Evolutionary conservation across 2,113 vertebrate genomes (phyloP).

Genomic region (Trogon melanurus): DNA sequence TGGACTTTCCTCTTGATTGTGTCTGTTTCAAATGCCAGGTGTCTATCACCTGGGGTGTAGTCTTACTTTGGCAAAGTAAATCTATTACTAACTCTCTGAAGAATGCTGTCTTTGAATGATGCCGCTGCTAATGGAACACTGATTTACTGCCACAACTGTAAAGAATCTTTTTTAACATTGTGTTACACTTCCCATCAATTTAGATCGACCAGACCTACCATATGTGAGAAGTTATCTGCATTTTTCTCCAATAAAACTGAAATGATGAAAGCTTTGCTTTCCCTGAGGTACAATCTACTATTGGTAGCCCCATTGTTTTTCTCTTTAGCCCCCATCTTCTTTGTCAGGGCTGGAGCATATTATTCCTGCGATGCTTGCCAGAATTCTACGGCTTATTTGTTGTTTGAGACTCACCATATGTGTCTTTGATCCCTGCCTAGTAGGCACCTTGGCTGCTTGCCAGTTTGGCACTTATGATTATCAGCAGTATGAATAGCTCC

Average conservation of each 20-base stretch:
- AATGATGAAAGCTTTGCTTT: conserved; percentile 73
- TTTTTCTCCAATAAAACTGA: conserved; percentile 71
- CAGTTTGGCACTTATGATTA: conserved; percentile 65
- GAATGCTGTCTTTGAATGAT: conserved; percentile 63
- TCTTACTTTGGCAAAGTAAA: conserved; percentile 62
- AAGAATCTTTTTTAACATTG: conserved; percentile 66
- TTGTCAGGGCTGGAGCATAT: conserved; percentile 65
- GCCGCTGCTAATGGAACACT: conserved; percentile 58
- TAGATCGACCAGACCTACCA: conserved; percentile 72
- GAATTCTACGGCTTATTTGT: conserved; percentile 71
- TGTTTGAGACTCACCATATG: conserved; percentile 74
- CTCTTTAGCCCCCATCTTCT: conserved; percentile 42
- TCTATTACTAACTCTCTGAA: conserved; percentile 68
- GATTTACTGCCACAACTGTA: conserved; percentile 67
- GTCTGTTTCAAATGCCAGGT: conserved; percentile 63
- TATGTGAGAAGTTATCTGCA: conserved; percentile 75
- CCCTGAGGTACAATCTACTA: conserved; percentile 55
- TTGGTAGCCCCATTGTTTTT: conserved; percentile 53
- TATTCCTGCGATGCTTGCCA: conserved; percentile 61
- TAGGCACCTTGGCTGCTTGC: conserved; percentile 66
- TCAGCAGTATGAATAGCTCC: conserved; percentile 64
- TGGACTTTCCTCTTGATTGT: conserved; percentile 50
- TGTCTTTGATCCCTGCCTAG: conserved; percentile 73
- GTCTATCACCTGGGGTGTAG: conserved; percentile 62
- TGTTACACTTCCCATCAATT: conserved; percentile 71